Base-by-base conservation (phyloP, 2,888 invertebrate species). In the Brachyopa scutellaris region DNA sequence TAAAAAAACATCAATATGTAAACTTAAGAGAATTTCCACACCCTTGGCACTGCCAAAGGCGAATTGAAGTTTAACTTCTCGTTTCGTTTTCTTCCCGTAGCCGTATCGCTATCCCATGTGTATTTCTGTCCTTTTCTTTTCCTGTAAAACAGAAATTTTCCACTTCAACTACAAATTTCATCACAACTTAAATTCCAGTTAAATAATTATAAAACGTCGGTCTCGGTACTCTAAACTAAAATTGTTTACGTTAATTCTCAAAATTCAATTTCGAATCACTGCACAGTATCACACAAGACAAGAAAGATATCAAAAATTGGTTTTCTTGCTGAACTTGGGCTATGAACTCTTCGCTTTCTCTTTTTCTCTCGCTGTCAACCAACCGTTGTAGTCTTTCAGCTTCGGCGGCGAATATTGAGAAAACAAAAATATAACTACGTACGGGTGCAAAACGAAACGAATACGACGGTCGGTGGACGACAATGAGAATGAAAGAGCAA, bases 181-280 rank as follows among this genome's bases (percentile, higher is more conserved):
- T 66, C 23, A 67, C 62, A 6, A 26, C 26, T 26, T 26, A 26
- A 26, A 26, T n/a, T n/a, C n/a, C n/a, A 13, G 15, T 31, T 11
- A 9, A 61, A 53, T 26, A 31, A 45, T 64, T 31, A 49, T 15
- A 45, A 29, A 64, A 69, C 26, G 26, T 5, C 6, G 6, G 26
- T 6, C 38, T n/a, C n/a, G n/a, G 62, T 62, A 45, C 53, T 62
- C 4, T 33, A 33, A 26, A 72, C 7, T 7, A 26, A 26, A 53
- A 53, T 29, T 47, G 29, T 38, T 53, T 40, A 23, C 19, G 31
- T 33, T 1, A 13, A 6, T 38, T 33, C 2, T 57, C 26, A 69
- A 67, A 40, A 59, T 38, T 55, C 66, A 82, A 77, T 77, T 82
- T 77, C 77, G 66, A 82, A 66, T 53, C 82, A 82, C 82, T 77